Evolutionary conservation across 2,888 invertebrate genomes (phyloP), one percentile per base, ranked within the genome.

Genomic region (Tetropium fuscum): DNA sequence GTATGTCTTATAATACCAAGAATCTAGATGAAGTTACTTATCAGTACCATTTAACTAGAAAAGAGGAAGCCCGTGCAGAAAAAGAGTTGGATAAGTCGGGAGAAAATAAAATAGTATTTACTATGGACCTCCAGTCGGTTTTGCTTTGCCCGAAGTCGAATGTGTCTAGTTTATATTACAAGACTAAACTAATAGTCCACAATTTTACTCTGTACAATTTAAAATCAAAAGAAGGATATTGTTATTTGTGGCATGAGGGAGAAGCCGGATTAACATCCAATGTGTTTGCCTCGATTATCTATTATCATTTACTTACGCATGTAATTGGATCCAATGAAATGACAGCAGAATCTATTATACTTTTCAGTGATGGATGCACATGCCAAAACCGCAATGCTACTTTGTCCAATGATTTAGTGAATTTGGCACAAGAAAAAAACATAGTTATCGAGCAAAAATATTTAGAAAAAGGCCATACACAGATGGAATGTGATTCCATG

Each of bases 111-210:
- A 62, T 45, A 60, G 36, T 40, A 18, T 60, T 53, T 11, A 51
- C 51, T 6, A 54, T 66, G 53, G 62, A 66, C 27, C 44, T 63
- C 6, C 56, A 59, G 18, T 55, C 56, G 16, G 63, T 66, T 8
- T 45, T 63, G 11, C 11, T 62, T 11, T 53, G 41, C 4, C 60
- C 57, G 10, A 55, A 53, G 44, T 63, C 58, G 30, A 63, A 62
- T 22, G 53, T 60, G 19, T 48, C 47, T 8, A 34, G 30, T n/a
- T 25, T 56, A 6, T 63, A 60, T 44, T 61, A 44, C 36, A 53
- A 48, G 53, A 58, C 47, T 19, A 63, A 60, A 43, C 51, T 60
- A 41, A 43, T 53, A 10, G 44, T 53, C 0, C 60, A 60, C 41
- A 63, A 60, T 27, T 57, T 60, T 44, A 53, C 58, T 18, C 7